Conservation (phyloP, 2,113 vertebrate genomes). For the Vidua chalybeata region DNA sequence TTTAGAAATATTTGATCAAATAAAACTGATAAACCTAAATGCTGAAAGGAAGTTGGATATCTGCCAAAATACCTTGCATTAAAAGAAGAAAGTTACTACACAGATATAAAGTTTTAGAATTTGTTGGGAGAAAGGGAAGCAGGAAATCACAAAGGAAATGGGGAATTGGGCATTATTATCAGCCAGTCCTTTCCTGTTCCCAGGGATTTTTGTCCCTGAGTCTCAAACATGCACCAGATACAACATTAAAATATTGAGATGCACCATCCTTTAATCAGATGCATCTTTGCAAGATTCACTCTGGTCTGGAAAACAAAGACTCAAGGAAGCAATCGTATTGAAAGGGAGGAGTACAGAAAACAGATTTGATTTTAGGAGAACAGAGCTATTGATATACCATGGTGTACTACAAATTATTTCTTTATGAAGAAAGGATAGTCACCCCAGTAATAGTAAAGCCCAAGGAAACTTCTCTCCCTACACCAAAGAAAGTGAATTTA, state of each 20-base stretch:
- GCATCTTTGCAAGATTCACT: background rate
- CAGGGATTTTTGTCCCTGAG: background rate
- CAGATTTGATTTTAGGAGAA: background rate
- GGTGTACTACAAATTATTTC: background rate
- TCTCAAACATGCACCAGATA: background rate
- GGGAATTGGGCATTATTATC: background rate
- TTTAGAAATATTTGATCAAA: background rate
- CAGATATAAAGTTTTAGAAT: background rate
- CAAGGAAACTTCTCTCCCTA: constrained; percentile 24
- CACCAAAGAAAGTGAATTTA: constrained; percentile 20
- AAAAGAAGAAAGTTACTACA: background rate
- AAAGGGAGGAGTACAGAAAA: background rate
- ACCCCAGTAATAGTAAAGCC: background rate
- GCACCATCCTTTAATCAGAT: background rate
- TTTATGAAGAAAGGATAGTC: background rate
- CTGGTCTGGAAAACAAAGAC: background rate
- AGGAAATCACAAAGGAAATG: background rate
- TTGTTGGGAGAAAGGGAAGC: background rate
- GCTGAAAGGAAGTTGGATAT: background rate
- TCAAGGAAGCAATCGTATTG: background rate
- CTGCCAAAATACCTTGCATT: background rate
- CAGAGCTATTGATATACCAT: background rate
- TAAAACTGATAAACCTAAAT: background rate
- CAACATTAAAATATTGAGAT: background rate
- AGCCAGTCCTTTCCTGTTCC: background rate